Evolutionary conservation across 2,113 vertebrate genomes (phyloP), one percentile per base, ranked within the genome.

Genomic region (Pica pica): DNA sequence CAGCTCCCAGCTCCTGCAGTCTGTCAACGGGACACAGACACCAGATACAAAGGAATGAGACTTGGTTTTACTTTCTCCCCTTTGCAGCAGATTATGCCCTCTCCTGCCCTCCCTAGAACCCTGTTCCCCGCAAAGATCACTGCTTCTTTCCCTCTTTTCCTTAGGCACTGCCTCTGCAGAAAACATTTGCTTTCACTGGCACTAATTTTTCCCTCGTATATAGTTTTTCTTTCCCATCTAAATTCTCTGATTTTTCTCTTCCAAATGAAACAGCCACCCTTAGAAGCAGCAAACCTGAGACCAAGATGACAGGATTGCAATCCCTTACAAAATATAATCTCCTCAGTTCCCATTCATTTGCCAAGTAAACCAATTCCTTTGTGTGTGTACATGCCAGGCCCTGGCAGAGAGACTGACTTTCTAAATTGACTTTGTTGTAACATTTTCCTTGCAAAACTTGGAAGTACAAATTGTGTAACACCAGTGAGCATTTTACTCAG

Each of bases 351-450:
- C 91, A 64, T 90, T 61, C 83, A 63, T 83, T 80, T 95, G 87
- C 94, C 92, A 95, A 89, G 50, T 18, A 73, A 97, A 67, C 81
- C 71, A 56, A 28, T 65, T 96, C 80, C 74, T 97, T 77, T 89
- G 46, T 93, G 37, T 80, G 84, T 78, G 33, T 64, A 81, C 50
- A 77, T 35, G 61, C 84, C 83, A 79, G 59, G 61, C 76, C 64
- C 87, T 65, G 63, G 74, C 89, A 93, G 50, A 69, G 35, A 92
- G 20, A 49, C 52, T 37, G 65, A 87, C 75, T 97, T 90, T 83
- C 75, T 74, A 94, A 95, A 94, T 20, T 88, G 82, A 95, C 89
- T 94, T 79, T 68, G 73, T 75, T 79, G 46, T 78, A 81, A 74
- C 81, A 26, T 70, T 96, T 85, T 79, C 79, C 78, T 80, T 77